Evolutionary conservation across 2,797 vertebrate genomes (phyloP).

Genomic region (Moxostoma hubbsi): DNA sequence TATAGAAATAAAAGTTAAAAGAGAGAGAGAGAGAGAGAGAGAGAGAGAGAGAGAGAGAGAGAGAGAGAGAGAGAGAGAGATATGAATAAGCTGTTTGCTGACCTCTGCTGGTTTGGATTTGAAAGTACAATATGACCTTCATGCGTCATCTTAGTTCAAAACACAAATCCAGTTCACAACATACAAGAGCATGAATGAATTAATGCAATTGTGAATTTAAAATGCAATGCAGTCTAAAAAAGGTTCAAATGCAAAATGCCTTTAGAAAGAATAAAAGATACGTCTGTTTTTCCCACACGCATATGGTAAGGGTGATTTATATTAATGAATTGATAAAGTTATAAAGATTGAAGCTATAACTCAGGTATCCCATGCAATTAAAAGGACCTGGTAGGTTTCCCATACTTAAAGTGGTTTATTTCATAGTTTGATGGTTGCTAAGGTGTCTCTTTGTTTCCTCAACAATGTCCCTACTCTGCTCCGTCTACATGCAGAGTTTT

Average conservation of each 20-base stretch:
- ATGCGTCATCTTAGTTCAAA: background rate
- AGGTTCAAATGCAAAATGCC: background rate
- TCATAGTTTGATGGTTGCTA: slow-evolving; percentile 23
- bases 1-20: background rate
- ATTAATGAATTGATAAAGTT: too few species aligned
- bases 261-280: background rate
- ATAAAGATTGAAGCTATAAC: background rate
- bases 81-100: background rate
- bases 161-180: background rate
- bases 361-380: background rate
- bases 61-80: background rate
- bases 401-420: background rate
- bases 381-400: background rate
- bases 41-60: background rate
- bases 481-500: slow-evolving; percentile 15
- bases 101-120: slow-evolving; percentile 15
- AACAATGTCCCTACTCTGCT: slow-evolving; percentile 20
- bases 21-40: background rate
- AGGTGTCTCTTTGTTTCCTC: slow-evolving; percentile 34
- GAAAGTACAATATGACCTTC: background rate
- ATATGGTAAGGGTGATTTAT: too few species aligned
- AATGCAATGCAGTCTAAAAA: background rate
- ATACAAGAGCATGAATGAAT: background rate
- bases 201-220: background rate
- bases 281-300: background rate